phyloP scores from a whole-genome alignment of 1,140 invertebrate species.

The Pissodes strobi region DNA sequence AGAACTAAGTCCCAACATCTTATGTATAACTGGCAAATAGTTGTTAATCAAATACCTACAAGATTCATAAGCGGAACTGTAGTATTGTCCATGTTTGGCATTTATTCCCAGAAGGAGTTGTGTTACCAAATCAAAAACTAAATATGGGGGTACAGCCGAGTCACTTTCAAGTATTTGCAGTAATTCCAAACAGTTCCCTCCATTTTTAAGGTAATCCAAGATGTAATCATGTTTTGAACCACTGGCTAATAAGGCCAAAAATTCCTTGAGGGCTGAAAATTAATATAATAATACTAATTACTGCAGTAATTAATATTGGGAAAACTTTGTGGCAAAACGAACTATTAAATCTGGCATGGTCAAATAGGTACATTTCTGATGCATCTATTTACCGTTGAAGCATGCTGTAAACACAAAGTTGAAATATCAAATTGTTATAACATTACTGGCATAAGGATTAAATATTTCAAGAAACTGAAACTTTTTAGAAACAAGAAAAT shows the following conservation, averaged over 20 bases:
- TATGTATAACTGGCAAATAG: slow-evolving; percentile 66
- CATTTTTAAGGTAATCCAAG: slow-evolving; percentile 66
- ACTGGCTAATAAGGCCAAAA: too few relatives aligned
- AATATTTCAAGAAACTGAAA: too few relatives aligned
- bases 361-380: too few relatives aligned
- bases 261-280: slow-evolving; percentile 41
- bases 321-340: too few relatives aligned
- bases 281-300: too few relatives aligned
- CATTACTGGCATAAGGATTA: too few relatives aligned
- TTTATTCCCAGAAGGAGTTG: slow-evolving; percentile 69
- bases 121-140: slow-evolving; percentile 67
- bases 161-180: slow-evolving; percentile 64
- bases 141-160: slow-evolving; percentile 58
- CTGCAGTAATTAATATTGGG: too few relatives aligned
- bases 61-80: slow-evolving; percentile 64
- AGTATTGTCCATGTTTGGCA: slow-evolving; percentile 62
- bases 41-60: slow-evolving; percentile 70
- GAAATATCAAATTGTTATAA: too few relatives aligned
- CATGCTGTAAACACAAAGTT: too few relatives aligned
- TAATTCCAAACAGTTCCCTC: slow-evolving; percentile 70
- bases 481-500: too few relatives aligned
- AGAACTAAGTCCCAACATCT: slow-evolving; percentile 67
- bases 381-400: too few relatives aligned
- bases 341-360: too few relatives aligned
- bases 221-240: slow-evolving; percentile 58